Percentiles rank a stretch among this genome's conserved stretches.
phyloP scores from a whole-genome alignment of 2,888 invertebrate genomes.

The Trichopoda pennipes region DNA sequence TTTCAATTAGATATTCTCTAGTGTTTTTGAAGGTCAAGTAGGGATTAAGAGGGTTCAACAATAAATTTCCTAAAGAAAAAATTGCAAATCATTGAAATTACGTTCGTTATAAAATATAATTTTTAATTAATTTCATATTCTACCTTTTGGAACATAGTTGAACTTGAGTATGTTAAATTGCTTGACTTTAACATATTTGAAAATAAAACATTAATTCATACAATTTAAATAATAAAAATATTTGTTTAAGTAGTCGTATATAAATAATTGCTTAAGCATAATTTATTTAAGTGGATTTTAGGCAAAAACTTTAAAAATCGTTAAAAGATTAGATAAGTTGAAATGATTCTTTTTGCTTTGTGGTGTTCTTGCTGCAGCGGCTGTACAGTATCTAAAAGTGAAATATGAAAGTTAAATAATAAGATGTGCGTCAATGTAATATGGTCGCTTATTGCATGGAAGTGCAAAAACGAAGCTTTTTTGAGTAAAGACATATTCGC shows the following conservation, averaged over 20 bases:
- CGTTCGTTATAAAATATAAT: background rate
- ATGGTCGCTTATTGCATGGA: background rate
- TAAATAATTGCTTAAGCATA: background rate
- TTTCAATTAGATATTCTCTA: background rate
- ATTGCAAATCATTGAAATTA: background rate
- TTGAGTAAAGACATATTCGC: too few relatives aligned
- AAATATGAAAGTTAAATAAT: background rate
- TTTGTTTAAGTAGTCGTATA: background rate
- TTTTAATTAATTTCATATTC: conserved; percentile 2
- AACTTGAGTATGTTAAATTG: too few relatives aligned
- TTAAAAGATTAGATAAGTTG: conserved; percentile 4
- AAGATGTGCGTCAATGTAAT: background rate
- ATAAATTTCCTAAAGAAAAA: background rate
- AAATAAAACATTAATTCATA: background rate
- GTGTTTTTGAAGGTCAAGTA: background rate
- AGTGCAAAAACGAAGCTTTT: too few relatives aligned
- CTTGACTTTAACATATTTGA: too few relatives aligned
- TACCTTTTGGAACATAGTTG: background rate
- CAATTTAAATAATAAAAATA: background rate
- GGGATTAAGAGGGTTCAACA: background rate
- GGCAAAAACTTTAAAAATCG: background rate
- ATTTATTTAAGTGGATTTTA: conserved; percentile 22
- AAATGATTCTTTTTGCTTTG: conserved; percentile 3
- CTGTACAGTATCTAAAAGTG: background rate
- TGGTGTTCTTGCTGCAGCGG: background rate